Percentiles rank a stretch among this genome's conserved stretches.
Evolutionary conservation across 2,797 vertebrate genomes (phyloP).

Genomic region (Buphagus erythrorhynchus): DNA sequence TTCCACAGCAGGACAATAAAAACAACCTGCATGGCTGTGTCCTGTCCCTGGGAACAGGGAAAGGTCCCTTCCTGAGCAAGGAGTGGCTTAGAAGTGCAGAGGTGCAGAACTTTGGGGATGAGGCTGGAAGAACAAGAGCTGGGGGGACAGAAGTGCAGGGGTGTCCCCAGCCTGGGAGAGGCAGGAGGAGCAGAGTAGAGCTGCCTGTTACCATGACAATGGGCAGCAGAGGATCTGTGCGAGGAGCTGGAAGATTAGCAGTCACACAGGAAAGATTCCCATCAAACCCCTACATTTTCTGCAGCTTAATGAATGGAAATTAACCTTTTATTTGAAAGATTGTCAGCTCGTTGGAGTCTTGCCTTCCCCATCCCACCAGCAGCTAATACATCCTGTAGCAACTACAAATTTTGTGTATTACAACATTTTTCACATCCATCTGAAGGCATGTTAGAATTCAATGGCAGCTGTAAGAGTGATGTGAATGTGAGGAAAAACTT

Average conservation of each 20-base stretch:
- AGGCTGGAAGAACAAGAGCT: neutral
- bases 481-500: neutral
- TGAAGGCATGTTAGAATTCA: neutral
- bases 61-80: neutral
- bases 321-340: neutral
- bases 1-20: neutral
- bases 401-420: neutral
- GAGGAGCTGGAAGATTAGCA: slow-evolving; percentile 1
- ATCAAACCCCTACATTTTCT: neutral
- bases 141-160: neutral
- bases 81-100: neutral
- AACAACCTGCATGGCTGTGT: neutral
- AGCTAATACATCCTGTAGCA: neutral
- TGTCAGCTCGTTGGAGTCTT: neutral
- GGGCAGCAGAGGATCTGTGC: neutral
- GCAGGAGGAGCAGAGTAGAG: neutral
- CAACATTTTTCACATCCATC: neutral
- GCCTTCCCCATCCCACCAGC: neutral
- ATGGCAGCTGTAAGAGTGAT: neutral
- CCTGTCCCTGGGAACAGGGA: neutral
- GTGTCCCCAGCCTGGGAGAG: neutral
- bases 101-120: neutral
- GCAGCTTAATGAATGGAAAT: neutral
- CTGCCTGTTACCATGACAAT: slow-evolving; percentile 59
- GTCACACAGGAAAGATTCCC: neutral